Conservation (phyloP, 2,113 vertebrate species). For the Illadopsis cleaveri region DNA sequence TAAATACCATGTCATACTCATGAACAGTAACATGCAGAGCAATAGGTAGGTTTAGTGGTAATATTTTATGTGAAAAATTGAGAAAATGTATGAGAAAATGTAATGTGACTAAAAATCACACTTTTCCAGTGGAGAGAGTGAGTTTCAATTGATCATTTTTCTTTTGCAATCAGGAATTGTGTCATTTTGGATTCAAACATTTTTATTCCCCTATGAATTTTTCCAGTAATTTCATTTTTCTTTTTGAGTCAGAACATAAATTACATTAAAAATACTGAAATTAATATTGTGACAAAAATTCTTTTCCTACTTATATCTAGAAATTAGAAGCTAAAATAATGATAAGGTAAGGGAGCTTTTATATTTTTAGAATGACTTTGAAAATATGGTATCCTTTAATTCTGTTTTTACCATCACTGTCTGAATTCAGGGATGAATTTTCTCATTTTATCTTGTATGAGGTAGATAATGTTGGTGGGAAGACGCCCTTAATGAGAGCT, state of each 20-base stretch:
- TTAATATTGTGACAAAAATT: neutral
- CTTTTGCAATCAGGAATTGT: neutral
- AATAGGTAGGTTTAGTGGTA: neutral
- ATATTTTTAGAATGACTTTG: neutral
- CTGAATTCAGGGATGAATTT: neutral
- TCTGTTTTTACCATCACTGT: neutral
- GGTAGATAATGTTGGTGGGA: neutral
- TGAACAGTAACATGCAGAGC: neutral
- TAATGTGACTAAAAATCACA: neutral
- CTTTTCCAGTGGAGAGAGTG: neutral
- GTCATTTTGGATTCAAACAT: neutral
- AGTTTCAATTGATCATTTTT: neutral
- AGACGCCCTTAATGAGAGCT: neutral
- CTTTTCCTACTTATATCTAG: neutral
- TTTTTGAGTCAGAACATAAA: neutral
- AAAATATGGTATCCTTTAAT: neutral
- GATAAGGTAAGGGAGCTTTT: neutral
- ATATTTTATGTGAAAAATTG: neutral
- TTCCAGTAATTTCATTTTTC: neutral
- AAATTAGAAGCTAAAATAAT: neutral
- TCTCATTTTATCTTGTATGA: neutral
- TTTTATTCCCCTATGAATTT: neutral
- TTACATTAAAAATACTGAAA: neutral
- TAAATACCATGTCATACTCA: neutral
- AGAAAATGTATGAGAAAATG: neutral